Conservation (phyloP, 2,113 vertebrate species). For the Otis tarda region DNA sequence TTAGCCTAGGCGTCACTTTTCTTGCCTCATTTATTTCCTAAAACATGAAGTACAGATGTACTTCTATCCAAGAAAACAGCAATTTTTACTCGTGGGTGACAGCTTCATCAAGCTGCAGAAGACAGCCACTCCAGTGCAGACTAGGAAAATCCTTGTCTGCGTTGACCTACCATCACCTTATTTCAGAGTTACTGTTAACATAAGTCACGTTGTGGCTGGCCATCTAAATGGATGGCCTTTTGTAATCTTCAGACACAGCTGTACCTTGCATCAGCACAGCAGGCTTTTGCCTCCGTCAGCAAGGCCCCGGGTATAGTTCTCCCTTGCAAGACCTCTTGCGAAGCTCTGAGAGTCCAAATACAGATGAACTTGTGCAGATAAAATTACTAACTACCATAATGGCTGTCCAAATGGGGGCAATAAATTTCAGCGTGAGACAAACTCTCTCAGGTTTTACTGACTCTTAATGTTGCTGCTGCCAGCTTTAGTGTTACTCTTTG, state of each 20-base stretch:
- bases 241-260: background rate
- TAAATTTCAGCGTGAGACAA: conserved; percentile 61
- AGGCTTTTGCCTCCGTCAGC: conserved; percentile 9
- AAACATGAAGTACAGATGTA: background rate
- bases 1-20: background rate
- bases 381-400: conserved; percentile 67
- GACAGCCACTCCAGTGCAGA: background rate
- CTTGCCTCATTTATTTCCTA: background rate
- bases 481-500: conserved; percentile 70
- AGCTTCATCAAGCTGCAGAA: background rate
- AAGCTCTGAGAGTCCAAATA: conserved; percentile 51
- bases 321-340: conserved; percentile 3
- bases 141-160: background rate
- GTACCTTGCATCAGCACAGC: background rate
- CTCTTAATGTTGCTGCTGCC: conserved; percentile 67
- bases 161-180: background rate
- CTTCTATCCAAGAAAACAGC: background rate
- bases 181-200: background rate
- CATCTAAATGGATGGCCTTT: background rate
- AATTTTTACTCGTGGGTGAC: background rate
- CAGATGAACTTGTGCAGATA: conserved; percentile 70
- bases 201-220: background rate
- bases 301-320: background rate
- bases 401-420: conserved; percentile 64
- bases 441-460: conserved; percentile 69